Conservation (phyloP, 2,113 vertebrate genomes). For the Hiodon tergisus region DNA sequence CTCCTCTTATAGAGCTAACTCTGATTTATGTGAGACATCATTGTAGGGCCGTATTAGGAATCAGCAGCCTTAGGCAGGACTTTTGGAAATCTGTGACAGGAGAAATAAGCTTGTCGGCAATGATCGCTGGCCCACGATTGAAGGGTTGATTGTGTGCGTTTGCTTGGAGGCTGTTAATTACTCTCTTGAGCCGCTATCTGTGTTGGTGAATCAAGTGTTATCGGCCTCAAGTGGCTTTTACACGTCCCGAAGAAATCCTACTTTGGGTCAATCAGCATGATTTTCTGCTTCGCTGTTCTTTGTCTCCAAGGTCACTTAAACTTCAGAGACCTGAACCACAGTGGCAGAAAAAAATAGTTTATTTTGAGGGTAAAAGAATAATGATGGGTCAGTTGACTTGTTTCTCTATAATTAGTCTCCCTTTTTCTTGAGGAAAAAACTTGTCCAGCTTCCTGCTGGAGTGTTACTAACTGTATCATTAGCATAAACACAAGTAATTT, state of each 20-base stretch:
- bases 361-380: too few relatives aligned
- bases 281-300: slow-evolving; percentile 26
- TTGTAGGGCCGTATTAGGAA: not conserved
- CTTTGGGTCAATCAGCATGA: slow-evolving; percentile 29
- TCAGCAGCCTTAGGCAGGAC: not conserved
- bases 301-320: not conserved
- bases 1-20: too few relatives aligned
- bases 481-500: not conserved
- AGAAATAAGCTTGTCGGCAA: not conserved
- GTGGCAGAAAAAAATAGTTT: too few relatives aligned
- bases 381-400: too few relatives aligned
- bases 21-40: too few relatives aligned
- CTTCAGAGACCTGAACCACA: too few relatives aligned
- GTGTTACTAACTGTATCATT: not conserved
- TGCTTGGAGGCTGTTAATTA: slow-evolving; percentile 16
- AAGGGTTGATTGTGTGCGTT: not conserved
- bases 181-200: not conserved
- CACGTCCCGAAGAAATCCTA: slow-evolving; percentile 14
- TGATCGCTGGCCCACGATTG: not conserved
- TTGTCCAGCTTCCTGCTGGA: not conserved
- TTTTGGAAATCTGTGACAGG: not conserved
- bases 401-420: too few relatives aligned
- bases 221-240: not conserved
- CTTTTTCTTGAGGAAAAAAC: too few relatives aligned
- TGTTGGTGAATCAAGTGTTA: slow-evolving; percentile 12